Conservation (phyloP, 2,797 vertebrate genomes). For the Podarcis siculus region DNA sequence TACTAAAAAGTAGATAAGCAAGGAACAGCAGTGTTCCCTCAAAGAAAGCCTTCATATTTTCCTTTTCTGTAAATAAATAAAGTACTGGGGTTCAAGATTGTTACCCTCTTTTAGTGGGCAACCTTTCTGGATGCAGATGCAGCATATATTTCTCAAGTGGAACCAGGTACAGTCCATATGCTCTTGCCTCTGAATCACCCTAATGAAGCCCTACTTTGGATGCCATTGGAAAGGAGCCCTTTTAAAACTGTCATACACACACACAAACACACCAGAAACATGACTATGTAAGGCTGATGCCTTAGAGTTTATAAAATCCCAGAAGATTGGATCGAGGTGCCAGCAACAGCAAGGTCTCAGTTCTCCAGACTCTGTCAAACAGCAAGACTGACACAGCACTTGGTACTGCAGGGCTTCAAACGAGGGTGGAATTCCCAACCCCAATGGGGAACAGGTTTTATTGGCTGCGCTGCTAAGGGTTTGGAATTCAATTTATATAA, state of each 20-base stretch:
- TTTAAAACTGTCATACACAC: too few relatives aligned
- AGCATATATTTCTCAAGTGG: background rate
- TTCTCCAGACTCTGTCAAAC: background rate
- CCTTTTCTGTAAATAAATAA: conserved; percentile 38
- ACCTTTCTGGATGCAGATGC: background rate
- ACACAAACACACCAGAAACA: background rate
- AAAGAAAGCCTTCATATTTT: background rate
- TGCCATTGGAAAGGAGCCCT: background rate
- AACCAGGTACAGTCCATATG: background rate
- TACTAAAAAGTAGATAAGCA: conserved; percentile 27
- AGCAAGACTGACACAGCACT: background rate
- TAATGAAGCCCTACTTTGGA: background rate
- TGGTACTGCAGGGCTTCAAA: background rate
- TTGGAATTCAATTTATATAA: too few relatives aligned
- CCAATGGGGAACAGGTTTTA: too few relatives aligned
- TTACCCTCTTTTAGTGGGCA: conserved; percentile 2
- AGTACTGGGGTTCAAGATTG: conserved; percentile 2
- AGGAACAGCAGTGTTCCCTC: conserved; percentile 12
- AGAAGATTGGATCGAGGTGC: background rate
- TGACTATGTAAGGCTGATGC: background rate
- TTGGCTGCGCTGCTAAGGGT: too few relatives aligned
- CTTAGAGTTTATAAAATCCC: background rate
- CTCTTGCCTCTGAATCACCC: background rate
- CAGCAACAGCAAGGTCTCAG: background rate
- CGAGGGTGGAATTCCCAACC: too few relatives aligned